A percentile compares a stretch with the other conserved stretches of the same genome.
These are phyloP conservation scores for Brachystomella parvula DNA, from an alignment of 1,140 invertebrate genomes.

Conservation along the genomic window DNA sequence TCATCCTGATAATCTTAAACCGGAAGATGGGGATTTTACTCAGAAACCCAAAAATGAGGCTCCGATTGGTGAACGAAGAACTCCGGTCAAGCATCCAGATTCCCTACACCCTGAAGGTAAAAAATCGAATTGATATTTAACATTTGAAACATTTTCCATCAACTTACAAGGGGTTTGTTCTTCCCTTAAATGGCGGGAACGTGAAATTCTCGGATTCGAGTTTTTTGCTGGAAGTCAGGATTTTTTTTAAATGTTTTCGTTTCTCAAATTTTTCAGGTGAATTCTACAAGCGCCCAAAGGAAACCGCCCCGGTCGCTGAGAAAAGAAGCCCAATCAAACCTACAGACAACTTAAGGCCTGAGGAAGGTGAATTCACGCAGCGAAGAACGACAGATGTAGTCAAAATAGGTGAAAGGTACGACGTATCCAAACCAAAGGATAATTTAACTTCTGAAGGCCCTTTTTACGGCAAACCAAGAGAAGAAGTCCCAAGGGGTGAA, in stretches of 20 bases:
- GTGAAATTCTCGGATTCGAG: too few species aligned
- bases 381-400: constrained; percentile 28
- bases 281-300: constrained; percentile 44
- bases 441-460: constrained; percentile 48
- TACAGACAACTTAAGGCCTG: constrained; percentile 48
- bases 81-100: too few species aligned
- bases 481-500: constrained; percentile 8
- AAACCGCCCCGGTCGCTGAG: not conserved
- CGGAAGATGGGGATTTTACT: constrained; percentile 43
- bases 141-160: too few species aligned
- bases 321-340: constrained; percentile 40
- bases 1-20: constrained; percentile 54
- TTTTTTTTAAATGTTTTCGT: too few species aligned
- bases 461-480: constrained; percentile 15
- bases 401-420: constrained; percentile 44
- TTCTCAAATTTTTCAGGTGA: constrained; percentile 3
- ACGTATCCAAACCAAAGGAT: constrained; percentile 48
- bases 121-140: too few species aligned
- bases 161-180: too few species aligned
- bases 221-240: too few species aligned
- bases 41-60: constrained; percentile 15
- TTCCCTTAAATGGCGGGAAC: too few species aligned
- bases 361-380: constrained; percentile 36
- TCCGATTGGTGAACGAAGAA: constrained; percentile 22
- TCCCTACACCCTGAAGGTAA: too few species aligned